Conservation (phyloP, 1,140 invertebrate genomes). For the Lithobius niger region DNA sequence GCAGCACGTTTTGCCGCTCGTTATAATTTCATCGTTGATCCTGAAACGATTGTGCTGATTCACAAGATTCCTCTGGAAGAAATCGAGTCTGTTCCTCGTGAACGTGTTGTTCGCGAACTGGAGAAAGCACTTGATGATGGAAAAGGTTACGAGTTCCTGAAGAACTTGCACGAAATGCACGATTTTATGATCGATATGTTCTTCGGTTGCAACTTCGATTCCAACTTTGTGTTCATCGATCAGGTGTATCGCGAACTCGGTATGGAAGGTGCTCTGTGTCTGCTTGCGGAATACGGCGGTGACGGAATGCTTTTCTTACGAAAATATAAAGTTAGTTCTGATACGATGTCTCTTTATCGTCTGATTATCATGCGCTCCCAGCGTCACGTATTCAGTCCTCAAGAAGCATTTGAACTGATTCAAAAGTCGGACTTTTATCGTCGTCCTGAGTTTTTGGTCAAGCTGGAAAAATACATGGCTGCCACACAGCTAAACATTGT, state of each 20-base stretch:
- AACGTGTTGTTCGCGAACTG: background rate
- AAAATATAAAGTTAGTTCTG: too few species aligned
- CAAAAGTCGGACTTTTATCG: too few species aligned
- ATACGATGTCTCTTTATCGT: too few species aligned
- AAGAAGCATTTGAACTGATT: too few species aligned
- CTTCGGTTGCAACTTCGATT: background rate
- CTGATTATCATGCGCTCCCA: too few species aligned
- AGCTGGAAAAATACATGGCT: too few species aligned
- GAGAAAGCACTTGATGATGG: background rate
- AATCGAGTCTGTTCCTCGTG: background rate
- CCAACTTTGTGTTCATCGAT: background rate
- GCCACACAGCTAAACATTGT: too few species aligned
- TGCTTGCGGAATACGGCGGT: too few species aligned
- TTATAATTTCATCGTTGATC: background rate
- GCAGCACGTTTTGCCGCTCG: background rate
- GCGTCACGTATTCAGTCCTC: too few species aligned
- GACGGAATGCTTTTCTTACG: too few species aligned
- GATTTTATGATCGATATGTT: background rate
- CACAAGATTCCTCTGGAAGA: background rate
- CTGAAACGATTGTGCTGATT: conserved; percentile 2
- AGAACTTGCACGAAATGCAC: background rate
- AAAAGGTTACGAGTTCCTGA: background rate
- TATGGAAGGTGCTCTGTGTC: background rate
- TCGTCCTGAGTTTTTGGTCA: too few species aligned
- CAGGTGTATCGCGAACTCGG: background rate